Evolutionary conservation across 2,113 vertebrate genomes (phyloP), one percentile per base, ranked within the genome.

Genomic region (Typhlomys cinereus): DNA sequence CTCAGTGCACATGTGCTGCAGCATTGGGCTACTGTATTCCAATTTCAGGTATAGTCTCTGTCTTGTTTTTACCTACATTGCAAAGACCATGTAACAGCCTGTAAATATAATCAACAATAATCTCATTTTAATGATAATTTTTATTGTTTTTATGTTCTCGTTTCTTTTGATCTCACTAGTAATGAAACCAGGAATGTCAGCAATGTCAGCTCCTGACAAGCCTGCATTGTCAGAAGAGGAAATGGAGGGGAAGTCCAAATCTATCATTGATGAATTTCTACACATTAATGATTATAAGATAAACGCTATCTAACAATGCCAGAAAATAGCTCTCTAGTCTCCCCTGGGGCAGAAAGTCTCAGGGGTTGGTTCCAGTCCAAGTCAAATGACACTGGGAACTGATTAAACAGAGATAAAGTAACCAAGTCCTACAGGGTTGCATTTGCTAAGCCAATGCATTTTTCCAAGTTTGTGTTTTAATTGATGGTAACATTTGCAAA

Each of bases 221-320:
- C 96, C 98, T 69, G 94, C 93, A 0, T 92, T 99, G 66, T 98
- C 99, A 64, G 99, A 99, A 93, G 99, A 99, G 73, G 99, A 99
- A 94, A 97, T 99, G 54, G 99, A 99, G 97, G 98, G 98, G 94
- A 99, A 99, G 96, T 99, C 98, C 88, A 99, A 98, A 97, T 98
- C 99, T 92, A 99, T 99, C 95, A 99, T 99, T 92, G 99, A 99
- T 79, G 99, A 99, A 97, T 99, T 99, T 97, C 98, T 99, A 93
- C 99, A 99, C 97, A 99, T 99, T 97, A 99, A 99, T 27, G 99
- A 99, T 97, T 99, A 98, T 96, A 99, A 99, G 99, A 99, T 99
- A 97, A 97, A 88, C 39, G 10, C 61, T 46, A 88, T 48, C 89
- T 70, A 29, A 41, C 70, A 52, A 50, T 18, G 31, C 52, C 52